Percentiles rank a stretch among this genome's conserved stretches.
These are phyloP conservation scores for Amiota communis DNA, from an alignment of 2,888 invertebrate species.

Conservation along the genomic window DNA sequence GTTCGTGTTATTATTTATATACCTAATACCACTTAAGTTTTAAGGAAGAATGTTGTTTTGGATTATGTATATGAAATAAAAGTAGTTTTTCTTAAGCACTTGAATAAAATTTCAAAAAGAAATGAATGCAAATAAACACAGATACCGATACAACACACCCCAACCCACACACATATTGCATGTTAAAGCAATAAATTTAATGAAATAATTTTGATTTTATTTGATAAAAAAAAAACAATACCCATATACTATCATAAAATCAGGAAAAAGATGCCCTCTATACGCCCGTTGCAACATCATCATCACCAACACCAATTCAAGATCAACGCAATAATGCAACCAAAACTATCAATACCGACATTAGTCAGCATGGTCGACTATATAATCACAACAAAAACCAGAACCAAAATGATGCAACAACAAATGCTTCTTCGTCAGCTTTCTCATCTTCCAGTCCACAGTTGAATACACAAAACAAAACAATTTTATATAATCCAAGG, in stretches of 20 bases:
- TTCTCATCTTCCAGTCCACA: conserved; percentile 72
- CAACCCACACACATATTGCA: no score
- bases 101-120: conserved; percentile 33
- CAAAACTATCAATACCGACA: conserved; percentile 49
- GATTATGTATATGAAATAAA: no score
- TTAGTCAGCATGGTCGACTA: not conserved
- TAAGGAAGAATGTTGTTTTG: no score
- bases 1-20: no score
- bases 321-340: conserved; percentile 55
- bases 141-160: not conserved
- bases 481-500: conserved; percentile 53
- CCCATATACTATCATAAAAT: conserved; percentile 22
- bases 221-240: conserved; percentile 1
- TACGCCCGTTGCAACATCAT: conserved; percentile 49
- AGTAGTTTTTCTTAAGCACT: no score
- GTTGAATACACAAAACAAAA: conserved; percentile 65
- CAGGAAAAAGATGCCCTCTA: conserved; percentile 64
- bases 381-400: conserved; percentile 32
- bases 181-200: no score
- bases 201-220: conserved; percentile 5
- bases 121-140: conserved; percentile 28
- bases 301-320: conserved; percentile 43
- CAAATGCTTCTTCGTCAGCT: conserved; percentile 39
- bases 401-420: no score
- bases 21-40: no score